Evolutionary conservation across 2,113 vertebrate genomes (phyloP).

Genomic region (Heterotilapia buettikoferi): DNA sequence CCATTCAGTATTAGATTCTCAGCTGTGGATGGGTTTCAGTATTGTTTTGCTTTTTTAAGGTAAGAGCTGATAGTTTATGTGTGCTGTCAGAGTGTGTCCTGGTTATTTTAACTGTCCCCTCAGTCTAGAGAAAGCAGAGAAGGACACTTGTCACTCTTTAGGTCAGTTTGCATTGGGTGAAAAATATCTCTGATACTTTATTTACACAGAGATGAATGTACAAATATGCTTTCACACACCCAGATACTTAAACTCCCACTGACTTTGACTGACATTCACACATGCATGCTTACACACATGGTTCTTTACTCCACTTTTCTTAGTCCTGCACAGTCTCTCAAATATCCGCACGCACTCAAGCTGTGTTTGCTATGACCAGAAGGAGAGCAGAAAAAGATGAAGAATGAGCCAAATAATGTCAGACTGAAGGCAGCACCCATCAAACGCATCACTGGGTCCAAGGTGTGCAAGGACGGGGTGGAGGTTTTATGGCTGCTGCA

Average conservation of each 20-base stretch:
- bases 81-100: neutral
- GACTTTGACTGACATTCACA: conserved; percentile 52
- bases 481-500: conserved; percentile 47
- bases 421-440: conserved; percentile 50
- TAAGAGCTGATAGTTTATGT: neutral
- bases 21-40: neutral
- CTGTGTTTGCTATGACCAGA: conserved; percentile 7
- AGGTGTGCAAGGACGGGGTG: conserved; percentile 58
- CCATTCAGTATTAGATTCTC: neutral
- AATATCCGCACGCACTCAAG: neutral
- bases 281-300: neutral
- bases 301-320: neutral
- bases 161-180: neutral
- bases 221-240: neutral
- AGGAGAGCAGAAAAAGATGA: conserved; percentile 23
- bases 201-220: conserved; percentile 3
- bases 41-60: neutral
- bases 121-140: neutral
- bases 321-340: neutral
- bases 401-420: conserved; percentile 59
- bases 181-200: conserved; percentile 3
- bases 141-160: conserved; percentile 24
- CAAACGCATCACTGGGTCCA: conserved; percentile 51
- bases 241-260: neutral
- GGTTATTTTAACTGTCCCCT: neutral